Percentiles rank a stretch among this genome's conserved stretches.
phyloP scores from a whole-genome alignment of 2,888 invertebrate genomes.

The Ectemnius cavifrons region DNA sequence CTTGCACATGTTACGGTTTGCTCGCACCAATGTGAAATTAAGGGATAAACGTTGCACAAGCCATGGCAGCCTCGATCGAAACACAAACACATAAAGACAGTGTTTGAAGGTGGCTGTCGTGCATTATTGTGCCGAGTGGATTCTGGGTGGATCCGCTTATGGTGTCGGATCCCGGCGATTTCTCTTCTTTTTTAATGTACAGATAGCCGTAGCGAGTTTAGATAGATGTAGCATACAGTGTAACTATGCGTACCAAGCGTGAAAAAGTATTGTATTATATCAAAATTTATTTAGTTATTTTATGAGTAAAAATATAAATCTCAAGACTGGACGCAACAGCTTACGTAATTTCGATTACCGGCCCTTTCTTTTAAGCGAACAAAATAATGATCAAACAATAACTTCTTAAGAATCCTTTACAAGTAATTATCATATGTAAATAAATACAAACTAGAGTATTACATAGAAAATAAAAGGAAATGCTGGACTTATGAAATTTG shows the following conservation, averaged over 20 bases:
- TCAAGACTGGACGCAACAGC: constrained; percentile 15
- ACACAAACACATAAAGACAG: background rate
- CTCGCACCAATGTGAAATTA: constrained; percentile 24
- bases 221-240: constrained; percentile 49
- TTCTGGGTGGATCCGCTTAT: constrained; percentile 17
- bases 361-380: background rate
- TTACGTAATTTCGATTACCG: no score
- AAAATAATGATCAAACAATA: background rate
- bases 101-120: background rate
- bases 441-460: no score
- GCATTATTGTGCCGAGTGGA: constrained; percentile 4
- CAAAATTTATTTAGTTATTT: constrained; percentile 72
- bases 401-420: background rate
- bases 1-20: constrained; percentile 44
- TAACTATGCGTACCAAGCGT: constrained; percentile 55
- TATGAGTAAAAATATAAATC: constrained; percentile 67
- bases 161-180: constrained; percentile 63
- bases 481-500: no score
- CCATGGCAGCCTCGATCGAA: constrained; percentile 13
- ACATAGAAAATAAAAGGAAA: no score
- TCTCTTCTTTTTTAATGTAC: constrained; percentile 63
- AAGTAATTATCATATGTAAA: no score
- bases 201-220: constrained; percentile 54
- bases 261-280: constrained; percentile 69
- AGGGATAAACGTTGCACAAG: constrained; percentile 13